phyloP scores from a whole-genome alignment of 2,797 vertebrate genomes.

The Pelochelys cantorii region DNA sequence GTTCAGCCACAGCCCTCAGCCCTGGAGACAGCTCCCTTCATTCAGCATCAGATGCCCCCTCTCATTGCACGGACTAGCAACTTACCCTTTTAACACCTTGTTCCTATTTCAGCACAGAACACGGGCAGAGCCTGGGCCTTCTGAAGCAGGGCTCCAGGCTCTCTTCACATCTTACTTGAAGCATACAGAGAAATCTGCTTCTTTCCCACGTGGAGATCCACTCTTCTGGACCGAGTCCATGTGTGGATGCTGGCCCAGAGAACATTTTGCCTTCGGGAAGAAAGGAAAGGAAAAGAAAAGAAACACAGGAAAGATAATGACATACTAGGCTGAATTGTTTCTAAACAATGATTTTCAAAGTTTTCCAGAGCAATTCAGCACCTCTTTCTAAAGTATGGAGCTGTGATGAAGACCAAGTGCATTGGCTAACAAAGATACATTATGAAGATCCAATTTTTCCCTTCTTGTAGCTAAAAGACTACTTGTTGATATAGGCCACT shows the following conservation, averaged over 20 bases:
- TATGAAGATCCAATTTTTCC: neutral
- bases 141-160: neutral
- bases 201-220: neutral
- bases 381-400: neutral
- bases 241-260: neutral
- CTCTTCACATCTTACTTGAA: accelerated
- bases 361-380: neutral
- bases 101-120: neutral
- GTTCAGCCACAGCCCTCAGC: neutral
- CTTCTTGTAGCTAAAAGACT: neutral
- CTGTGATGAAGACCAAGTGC: accelerated
- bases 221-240: neutral
- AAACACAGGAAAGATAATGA: neutral
- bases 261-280: neutral
- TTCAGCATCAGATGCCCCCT: neutral
- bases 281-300: neutral
- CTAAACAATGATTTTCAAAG: neutral
- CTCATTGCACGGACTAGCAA: neutral
- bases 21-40: neutral
- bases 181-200: accelerated
- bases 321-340: neutral
- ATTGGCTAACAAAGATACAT: neutral
- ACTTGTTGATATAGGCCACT: neutral
- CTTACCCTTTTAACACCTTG: neutral
- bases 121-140: accelerated